Evolutionary conservation across 1,140 invertebrate species (phyloP).

Genomic region (Eumeta japonica): DNA sequence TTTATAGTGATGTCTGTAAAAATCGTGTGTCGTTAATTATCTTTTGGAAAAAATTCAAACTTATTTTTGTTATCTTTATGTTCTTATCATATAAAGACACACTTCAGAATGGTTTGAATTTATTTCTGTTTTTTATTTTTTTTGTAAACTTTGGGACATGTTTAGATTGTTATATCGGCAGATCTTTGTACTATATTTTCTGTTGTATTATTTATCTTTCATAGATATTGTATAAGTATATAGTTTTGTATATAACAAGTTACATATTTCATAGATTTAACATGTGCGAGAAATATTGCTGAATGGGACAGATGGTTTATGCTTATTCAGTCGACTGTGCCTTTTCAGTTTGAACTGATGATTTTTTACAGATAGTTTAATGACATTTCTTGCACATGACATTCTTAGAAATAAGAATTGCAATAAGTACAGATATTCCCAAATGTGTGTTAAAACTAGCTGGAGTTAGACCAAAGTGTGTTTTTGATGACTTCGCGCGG

Average conservation of each 20-base stretch:
- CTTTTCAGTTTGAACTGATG: no score
- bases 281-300: no score
- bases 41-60: constrained; percentile 21
- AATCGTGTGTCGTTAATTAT: constrained; percentile 37
- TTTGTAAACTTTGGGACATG: constrained; percentile 30
- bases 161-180: constrained; percentile 41
- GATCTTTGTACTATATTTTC: constrained; percentile 51
- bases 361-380: no score
- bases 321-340: no score
- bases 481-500: constrained; percentile 49
- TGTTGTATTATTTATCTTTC: constrained; percentile 33
- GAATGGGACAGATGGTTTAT: no score
- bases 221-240: constrained; percentile 15
- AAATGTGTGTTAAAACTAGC: constrained; percentile 42
- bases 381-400: no score
- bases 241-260: constrained; percentile 9
- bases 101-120: constrained; percentile 42
- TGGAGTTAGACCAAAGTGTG: constrained; percentile 61
- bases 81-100: constrained; percentile 28
- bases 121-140: no score
- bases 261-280: constrained; percentile 14
- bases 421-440: no score
- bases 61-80: constrained; percentile 47
- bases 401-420: no score
- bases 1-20: constrained; percentile 53